Base-by-base conservation (phyloP, 2,888 invertebrate genomes). In the Eudemis profundana region DNA sequence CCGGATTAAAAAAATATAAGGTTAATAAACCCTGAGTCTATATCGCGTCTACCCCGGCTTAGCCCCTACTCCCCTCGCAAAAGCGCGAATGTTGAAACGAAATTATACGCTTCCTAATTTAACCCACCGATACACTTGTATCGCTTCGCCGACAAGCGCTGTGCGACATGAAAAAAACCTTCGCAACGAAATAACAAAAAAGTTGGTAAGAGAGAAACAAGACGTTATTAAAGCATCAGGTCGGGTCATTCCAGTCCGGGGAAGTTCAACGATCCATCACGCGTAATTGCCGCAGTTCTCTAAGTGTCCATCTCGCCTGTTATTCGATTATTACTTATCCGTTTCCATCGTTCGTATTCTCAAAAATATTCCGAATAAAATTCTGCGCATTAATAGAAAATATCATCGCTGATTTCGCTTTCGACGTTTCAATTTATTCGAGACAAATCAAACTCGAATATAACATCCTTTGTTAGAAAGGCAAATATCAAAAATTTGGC, bases 201-300 rank as follows among this genome's bases (percentile, higher is more conserved):
- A 75, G 75, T 79, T 79, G 75, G 72, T 72, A 75, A 73, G 74
- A 82, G 83, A 80, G 83, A 85, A 86, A 83, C 83, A 83, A 79
- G 83, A 78, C 81, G 83, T 82, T 85, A 87, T 86, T 86, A 87
- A 85, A 85, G 79, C 82, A 82, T 78, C 73, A 57, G 42, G 51
- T 59, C 46, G 79, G 84, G 83, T 83, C 83, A 84, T 84, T 84
- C 81, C 79, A 76, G 79, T 78, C 76, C 74, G 73, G 73, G 73
- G 75, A 85, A 87, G 78, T 87, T 86, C 78, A 80, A 79, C 87
- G 82, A 89, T 88, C 83, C 87, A 89, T 88, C 88, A 87, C 81
- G 76, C 79, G 82, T 87, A 88, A 89, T 88, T 88, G 85, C 83
- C 80, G 74, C 81, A 81, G 83, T 84, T 79, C 76, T 73, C 78